Conservation (phyloP, 1,140 invertebrate species). For the Diabrotica undecimpunctata region DNA sequence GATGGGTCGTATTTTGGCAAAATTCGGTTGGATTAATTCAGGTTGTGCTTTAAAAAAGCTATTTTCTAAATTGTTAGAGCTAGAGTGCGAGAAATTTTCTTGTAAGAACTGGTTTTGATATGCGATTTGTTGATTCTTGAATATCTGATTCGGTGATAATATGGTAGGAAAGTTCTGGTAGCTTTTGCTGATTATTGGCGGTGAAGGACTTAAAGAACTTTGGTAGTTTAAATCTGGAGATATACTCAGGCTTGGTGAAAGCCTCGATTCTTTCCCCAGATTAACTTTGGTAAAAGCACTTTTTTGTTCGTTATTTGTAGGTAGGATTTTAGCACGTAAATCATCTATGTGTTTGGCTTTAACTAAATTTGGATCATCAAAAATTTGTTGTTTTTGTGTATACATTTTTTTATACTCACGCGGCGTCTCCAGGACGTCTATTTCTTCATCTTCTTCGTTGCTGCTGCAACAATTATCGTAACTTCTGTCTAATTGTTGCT, state of each 20-base stretch:
- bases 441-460: conserved; percentile 45
- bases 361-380: conserved; percentile 56
- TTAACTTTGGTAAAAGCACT: conserved; percentile 79
- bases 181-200: conserved; percentile 45
- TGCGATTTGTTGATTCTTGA: conserved; percentile 51
- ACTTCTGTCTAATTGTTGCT: conserved; percentile 49
- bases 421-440: conserved; percentile 52
- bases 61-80: conserved; percentile 38
- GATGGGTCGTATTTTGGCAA: conserved; percentile 41
- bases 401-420: conserved; percentile 39
- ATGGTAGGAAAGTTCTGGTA: conserved; percentile 52
- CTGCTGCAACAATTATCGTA: conserved; percentile 32
- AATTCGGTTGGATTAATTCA: conserved; percentile 39
- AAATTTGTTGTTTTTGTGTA: conserved; percentile 56
- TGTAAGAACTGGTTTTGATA: conserved; percentile 53
- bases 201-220: conserved; percentile 70
- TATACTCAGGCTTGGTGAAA: conserved; percentile 63
- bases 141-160: conserved; percentile 52
- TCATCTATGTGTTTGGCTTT: conserved; percentile 49
- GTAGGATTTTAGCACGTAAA: conserved; percentile 35
- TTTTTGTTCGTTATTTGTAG: conserved; percentile 45
- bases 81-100: conserved; percentile 33
- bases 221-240: conserved; percentile 74
- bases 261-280: conserved; percentile 47
- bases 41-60: conserved; percentile 38